Evolutionary conservation across 2,113 vertebrate genomes (phyloP), one percentile per base, ranked within the genome.

Genomic region (Herpailurus yagouaroundi): DNA sequence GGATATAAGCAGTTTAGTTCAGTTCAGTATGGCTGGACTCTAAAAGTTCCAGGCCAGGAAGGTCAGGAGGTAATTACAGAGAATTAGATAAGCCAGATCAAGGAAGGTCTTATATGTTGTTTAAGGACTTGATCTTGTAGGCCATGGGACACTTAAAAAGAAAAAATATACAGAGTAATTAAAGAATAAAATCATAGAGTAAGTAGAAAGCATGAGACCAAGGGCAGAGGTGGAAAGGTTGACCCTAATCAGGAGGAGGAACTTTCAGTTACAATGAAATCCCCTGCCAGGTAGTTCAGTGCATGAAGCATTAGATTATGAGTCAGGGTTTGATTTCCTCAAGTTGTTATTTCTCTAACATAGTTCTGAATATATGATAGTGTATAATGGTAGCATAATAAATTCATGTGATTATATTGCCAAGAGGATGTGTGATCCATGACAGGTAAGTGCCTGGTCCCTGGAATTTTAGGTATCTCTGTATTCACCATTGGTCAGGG

Each of bases 71-170:
- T 93, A 21, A 86, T 55, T 23, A 33, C 31, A 83, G 55, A 94
- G 57, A 73, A 93, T 18, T 92, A 97, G 45, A 77, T 92, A 86
- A 90, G 27, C 68, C 90, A 79, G 31, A 73, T 95, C 36, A 89
- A 81, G 27, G 36, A 73, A 48, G 18, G 1, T 77, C 83, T 94
- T 91, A 31, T 31, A 73, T 89, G 8, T 95, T 82, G 13, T 91
- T 93, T 93, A 95, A 86, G n/a, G 55, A 66, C 21, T 91, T 95
- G 60, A 48, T 66, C 52, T n/a, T 95, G 1, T 93, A 87, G 63
- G 55, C 3, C 16, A 64, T 92, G 36, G 27, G 52, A 83, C 25
- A 14, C 31, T 95, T 97, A 77, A 33, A 15, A 93, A 90, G 64
- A 85, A 23, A 86, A 81, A 80, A 77, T 60, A 60, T 60, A 57